Base-by-base conservation (phyloP, 1,140 invertebrate species). In the Delia radicum region DNA sequence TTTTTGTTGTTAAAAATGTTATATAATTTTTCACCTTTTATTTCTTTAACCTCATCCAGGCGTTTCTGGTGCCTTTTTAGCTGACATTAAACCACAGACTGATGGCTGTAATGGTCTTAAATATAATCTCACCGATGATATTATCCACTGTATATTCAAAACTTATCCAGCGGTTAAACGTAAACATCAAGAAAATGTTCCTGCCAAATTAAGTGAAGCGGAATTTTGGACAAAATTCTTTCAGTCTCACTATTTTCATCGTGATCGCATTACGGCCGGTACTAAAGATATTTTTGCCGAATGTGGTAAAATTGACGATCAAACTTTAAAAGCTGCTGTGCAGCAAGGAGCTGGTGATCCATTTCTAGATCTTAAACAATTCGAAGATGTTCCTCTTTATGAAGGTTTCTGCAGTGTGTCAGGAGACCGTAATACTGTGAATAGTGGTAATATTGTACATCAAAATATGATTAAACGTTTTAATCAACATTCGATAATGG, bases 151-250 rank as follows among this genome's bases (percentile, higher is more conserved):
- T 81, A 98, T 99, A 88, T 99, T 99, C 88, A 96, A 97, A 88
- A 99, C 98, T 79, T 99, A 99, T 90, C 98, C 98, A 28, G 96
- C 96, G 80, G 98, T 99, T 0, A 95, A 96, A 84, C 94, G 93
- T 88, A 99, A 99, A 90, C 97, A 99, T 88, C 88, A 93, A 77
- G 97, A 99, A 88, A 94, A 96, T 88, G 98, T 99, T 42, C 98
- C 98, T 63, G 90, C 94, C 78, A 96, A 97, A 89, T 92, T 99
- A 91, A 92, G 93, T 0, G 98, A 99, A 87, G 90, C 94, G 2
- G 96, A 99, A 83, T 99, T 99, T 89, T 99, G 98, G 98, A 98
- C 96, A 12, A 95, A 98, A 81, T 99, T 99, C 88, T 99, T 99
- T 89, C 98, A 99, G 85, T 99, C 97, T 21, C 98, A 99, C 89